Conservation (phyloP, 2,797 vertebrate genomes). For the Falco rusticolus region DNA sequence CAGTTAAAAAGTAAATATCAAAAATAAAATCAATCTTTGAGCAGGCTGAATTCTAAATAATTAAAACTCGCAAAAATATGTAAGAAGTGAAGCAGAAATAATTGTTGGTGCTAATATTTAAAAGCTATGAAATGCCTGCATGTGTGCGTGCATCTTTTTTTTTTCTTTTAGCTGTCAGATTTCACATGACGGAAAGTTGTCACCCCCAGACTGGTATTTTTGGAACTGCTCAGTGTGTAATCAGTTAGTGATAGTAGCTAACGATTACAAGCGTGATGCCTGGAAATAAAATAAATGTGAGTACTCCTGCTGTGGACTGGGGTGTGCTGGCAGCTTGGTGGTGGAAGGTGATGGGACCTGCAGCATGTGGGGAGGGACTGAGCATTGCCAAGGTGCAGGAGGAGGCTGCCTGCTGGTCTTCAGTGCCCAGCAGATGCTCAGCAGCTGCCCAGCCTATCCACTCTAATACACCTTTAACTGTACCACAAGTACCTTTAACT, state of each 20-base stretch:
- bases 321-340: neutral
- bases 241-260: neutral
- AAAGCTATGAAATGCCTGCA: neutral
- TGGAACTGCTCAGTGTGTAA: neutral
- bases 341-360: neutral
- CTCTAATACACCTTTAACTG: neutral
- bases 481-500: neutral
- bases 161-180: neutral
- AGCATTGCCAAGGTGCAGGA: neutral
- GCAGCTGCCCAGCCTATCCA: neutral
- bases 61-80: neutral
- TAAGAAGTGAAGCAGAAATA: conserved; percentile 8
- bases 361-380: neutral
- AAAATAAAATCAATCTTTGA: conserved; percentile 13
- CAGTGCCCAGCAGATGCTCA: neutral
- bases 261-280: neutral
- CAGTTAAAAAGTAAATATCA: conserved; percentile 4
- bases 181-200: neutral
- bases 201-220: neutral
- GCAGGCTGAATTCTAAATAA: conserved; percentile 32
- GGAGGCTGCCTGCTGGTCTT: neutral
- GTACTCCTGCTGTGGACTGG: no score
- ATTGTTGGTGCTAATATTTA: conserved; percentile 6
- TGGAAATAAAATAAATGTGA: neutral
- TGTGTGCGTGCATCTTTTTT: neutral